Percentiles rank a stretch among this genome's conserved stretches.
phyloP scores from a whole-genome alignment of 2,797 vertebrate genomes.

The Muscicapa comitata region DNA sequence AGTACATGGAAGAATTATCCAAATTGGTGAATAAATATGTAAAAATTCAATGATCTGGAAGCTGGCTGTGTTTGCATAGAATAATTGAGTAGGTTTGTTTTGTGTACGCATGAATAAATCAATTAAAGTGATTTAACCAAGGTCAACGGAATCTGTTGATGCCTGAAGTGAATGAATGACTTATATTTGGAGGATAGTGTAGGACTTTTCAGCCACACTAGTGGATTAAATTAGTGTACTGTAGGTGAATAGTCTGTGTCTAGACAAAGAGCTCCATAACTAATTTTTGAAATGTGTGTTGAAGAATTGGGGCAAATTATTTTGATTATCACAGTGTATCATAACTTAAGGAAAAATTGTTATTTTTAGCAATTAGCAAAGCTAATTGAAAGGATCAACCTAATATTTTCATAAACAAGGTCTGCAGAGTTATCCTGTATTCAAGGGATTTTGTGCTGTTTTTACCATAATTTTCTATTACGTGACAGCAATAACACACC shows the following conservation, averaged over 20 bases:
- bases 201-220: background rate
- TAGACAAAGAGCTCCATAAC: background rate
- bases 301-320: background rate
- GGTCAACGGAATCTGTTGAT: background rate
- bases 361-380: background rate
- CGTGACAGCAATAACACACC: background rate
- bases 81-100: constrained; percentile 42
- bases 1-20: background rate
- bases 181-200: background rate
- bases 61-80: constrained; percentile 36
- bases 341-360: background rate
- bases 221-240: background rate
- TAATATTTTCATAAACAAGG: background rate
- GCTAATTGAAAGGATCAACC: background rate
- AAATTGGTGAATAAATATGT: constrained; percentile 31
- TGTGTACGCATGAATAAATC: constrained; percentile 34
- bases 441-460: background rate
- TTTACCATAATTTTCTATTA: background rate
- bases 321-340: background rate
- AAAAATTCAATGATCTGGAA: constrained; percentile 43
- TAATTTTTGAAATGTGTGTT: background rate
- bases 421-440: background rate
- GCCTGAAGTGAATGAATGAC: constrained; percentile 1
- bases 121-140: constrained; percentile 34
- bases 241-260: background rate